Evolutionary conservation across 2,888 invertebrate species (phyloP).

Genomic region (Hyposoter didymator): DNA sequence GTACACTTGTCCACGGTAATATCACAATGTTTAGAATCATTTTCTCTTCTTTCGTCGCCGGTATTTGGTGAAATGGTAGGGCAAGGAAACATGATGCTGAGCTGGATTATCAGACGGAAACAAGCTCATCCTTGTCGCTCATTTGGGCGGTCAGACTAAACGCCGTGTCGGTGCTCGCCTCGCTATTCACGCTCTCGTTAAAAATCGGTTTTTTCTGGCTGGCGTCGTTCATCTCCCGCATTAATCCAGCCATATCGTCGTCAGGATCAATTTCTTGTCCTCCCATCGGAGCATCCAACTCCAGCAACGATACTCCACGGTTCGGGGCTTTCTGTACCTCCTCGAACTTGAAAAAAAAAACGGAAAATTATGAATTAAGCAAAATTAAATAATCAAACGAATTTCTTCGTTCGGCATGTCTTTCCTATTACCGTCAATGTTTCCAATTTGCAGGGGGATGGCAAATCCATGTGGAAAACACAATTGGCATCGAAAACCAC

Average conservation of each 20-base stretch:
- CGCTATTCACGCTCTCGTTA: conserved; percentile 82
- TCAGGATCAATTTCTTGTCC: conserved; percentile 82
- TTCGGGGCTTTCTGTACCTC: conserved; percentile 70
- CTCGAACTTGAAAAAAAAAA: conserved; percentile 74
- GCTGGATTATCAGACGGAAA: conserved; percentile 69
- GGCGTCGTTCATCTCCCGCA: conserved; percentile 83
- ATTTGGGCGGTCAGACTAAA: conserved; percentile 82
- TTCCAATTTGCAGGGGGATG: conserved; percentile 88
- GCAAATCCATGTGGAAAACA: conserved; percentile 89
- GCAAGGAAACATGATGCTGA: not conserved
- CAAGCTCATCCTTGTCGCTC: conserved; percentile 81
- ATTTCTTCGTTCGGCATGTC: not conserved
- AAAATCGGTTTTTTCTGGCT: conserved; percentile 77
- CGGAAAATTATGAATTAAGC: not conserved
- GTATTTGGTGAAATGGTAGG: not conserved
- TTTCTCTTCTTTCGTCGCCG: not conserved
- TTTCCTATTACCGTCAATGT: conserved; percentile 87
- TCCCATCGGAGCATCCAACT: conserved; percentile 75
- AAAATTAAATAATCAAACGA: not conserved
- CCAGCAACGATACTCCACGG: conserved; percentile 37
- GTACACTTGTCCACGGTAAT: conserved; percentile 43
- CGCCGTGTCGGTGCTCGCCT: conserved; percentile 83
- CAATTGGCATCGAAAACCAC: conserved; percentile 89
- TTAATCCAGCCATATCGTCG: conserved; percentile 83
- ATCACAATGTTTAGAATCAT: conserved; percentile 36